phyloP scores from a whole-genome alignment of 2,113 vertebrate genomes.

The Neodontobutis hainanensis region DNA sequence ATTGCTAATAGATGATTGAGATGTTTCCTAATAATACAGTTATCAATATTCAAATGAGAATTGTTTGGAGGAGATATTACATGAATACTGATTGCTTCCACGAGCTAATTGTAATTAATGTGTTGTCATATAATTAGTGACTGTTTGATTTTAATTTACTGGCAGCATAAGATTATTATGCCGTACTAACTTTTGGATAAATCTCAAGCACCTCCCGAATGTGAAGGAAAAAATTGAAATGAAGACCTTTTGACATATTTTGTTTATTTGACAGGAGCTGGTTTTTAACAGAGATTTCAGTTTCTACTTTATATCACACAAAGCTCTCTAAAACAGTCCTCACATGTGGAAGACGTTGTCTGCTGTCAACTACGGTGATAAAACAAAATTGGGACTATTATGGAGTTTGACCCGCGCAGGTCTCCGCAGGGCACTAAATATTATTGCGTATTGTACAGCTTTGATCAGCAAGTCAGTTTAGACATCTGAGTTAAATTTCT shows the following conservation, averaged over 20 bases:
- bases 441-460: conserved; percentile 34
- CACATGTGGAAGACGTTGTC: conserved; percentile 41
- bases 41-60: conserved; percentile 45
- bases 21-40: conserved; percentile 9
- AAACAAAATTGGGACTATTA: conserved; percentile 48
- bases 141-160: conserved; percentile 9
- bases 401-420: conserved; percentile 8
- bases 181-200: not conserved
- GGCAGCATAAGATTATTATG: conserved; percentile 7
- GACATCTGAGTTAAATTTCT: conserved; percentile 32
- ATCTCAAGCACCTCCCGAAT: not conserved
- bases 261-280: no score
- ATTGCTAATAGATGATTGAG: conserved; percentile 26
- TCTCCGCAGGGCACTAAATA: conserved; percentile 30
- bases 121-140: conserved; percentile 14
- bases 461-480: conserved; percentile 53
- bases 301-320: not conserved
- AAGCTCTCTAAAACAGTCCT: conserved; percentile 13
- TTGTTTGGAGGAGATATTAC: conserved; percentile 8
- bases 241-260: no score
- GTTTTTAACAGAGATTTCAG: not conserved
- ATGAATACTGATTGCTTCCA: conserved; percentile 12
- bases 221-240: no score
- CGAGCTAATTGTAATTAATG: conserved; percentile 32
- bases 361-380: conserved; percentile 46